These are phyloP conservation scores for Tupaia chinensis DNA, from an alignment of 2,113 vertebrate species.

Conservation along the genomic window DNA sequence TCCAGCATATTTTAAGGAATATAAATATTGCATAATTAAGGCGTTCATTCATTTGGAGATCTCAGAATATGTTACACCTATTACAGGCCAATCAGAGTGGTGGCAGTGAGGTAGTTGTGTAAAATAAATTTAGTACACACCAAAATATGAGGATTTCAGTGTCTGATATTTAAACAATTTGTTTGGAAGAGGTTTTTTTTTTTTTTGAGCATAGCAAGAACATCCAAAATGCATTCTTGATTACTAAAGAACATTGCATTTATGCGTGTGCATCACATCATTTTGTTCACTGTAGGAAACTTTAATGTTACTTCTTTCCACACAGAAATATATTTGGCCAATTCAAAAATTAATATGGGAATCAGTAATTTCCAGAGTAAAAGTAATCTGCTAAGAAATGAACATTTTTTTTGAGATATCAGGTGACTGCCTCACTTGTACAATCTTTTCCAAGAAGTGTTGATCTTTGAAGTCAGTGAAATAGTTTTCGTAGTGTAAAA, in stretches of 20 bases:
- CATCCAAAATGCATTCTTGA: slow-evolving; percentile 68
- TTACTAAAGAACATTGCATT: slow-evolving; percentile 59
- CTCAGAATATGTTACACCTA: not conserved
- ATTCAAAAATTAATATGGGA: slow-evolving; percentile 63
- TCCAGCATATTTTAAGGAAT: slow-evolving; percentile 35
- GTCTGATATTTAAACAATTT: slow-evolving; percentile 50
- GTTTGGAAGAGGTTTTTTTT: slow-evolving; percentile 59
- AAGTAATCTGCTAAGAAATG: slow-evolving; percentile 44
- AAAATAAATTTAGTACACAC: slow-evolving; percentile 44
- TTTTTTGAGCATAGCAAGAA: slow-evolving; percentile 63
- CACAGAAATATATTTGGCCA: slow-evolving; percentile 59
- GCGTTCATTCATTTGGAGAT: not conserved
- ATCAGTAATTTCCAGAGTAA: slow-evolving; percentile 64
- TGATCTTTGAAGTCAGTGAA: slow-evolving; percentile 65
- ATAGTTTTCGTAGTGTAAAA: slow-evolving; percentile 58
- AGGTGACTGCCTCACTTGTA: slow-evolving; percentile 68
- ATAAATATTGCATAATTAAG: slow-evolving; percentile 38
- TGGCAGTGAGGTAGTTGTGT: slow-evolving; percentile 9
- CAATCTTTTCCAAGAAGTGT: slow-evolving; percentile 65
- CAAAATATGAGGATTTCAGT: slow-evolving; percentile 53
- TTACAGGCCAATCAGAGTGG: not conserved
- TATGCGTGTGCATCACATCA: slow-evolving; percentile 59
- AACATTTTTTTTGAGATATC: slow-evolving; percentile 60
- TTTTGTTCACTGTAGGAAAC: slow-evolving; percentile 69
- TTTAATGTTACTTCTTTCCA: slow-evolving; percentile 65